These are phyloP conservation scores for Fistularia tabacaria DNA, from an alignment of 2,797 vertebrate species.

Conservation along the genomic window DNA sequence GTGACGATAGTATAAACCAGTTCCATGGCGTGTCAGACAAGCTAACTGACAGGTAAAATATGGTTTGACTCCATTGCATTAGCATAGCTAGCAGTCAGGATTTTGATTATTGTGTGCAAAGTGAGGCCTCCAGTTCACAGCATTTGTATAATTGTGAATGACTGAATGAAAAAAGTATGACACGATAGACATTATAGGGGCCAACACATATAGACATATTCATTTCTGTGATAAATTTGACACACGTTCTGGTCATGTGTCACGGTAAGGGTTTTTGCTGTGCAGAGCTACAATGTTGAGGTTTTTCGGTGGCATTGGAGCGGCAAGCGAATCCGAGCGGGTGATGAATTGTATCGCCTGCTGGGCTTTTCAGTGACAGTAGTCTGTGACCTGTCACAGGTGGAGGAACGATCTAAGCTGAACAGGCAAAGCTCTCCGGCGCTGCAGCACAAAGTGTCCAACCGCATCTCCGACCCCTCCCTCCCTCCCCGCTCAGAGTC, in stretches of 20 bases:
- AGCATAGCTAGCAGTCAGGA: not conserved
- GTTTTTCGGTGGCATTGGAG: constrained; percentile 31
- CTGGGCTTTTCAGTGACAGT: constrained; percentile 44
- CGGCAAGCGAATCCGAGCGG: not conserved
- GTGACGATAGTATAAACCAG: not conserved
- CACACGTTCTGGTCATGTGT: too few relatives aligned
- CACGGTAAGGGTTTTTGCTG: not conserved
- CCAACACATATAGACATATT: too few relatives aligned
- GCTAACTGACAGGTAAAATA: too few relatives aligned
- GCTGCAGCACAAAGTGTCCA: constrained; percentile 90
- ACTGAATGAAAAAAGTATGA: too few relatives aligned
- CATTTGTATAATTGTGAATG: too few relatives aligned
- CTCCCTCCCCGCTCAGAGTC: constrained; percentile 92
- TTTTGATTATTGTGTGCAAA: too few relatives aligned
- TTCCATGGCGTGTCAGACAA: too few relatives aligned
- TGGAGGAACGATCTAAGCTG: constrained; percentile 93
- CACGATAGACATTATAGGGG: too few relatives aligned
- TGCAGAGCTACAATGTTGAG: constrained; percentile 14
- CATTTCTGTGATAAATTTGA: too few relatives aligned
- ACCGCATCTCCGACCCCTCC: constrained; percentile 91
- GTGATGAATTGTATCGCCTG: constrained; percentile 30
- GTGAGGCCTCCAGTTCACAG: too few relatives aligned
- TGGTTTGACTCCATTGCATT: too few relatives aligned
- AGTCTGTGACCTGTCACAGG: constrained; percentile 73
- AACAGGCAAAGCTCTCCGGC: constrained; percentile 94